Conservation (phyloP, 1,140 invertebrate genomes). For the Venustaconcha ellipsiformis region DNA sequence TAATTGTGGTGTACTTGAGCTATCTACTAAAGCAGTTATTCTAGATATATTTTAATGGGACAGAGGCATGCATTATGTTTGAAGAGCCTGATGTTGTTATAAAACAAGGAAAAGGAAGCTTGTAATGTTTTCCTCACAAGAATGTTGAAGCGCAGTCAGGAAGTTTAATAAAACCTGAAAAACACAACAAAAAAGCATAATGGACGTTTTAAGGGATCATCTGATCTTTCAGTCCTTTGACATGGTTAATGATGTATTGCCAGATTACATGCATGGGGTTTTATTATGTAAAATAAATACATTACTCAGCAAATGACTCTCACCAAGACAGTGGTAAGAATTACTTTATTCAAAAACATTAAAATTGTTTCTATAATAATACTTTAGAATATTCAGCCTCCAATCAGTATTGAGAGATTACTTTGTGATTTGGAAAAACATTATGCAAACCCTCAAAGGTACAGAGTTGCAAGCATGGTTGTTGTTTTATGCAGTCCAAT, state of each 20-base stretch:
- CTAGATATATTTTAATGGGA: conserved; percentile 41
- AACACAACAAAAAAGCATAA: conserved; percentile 13
- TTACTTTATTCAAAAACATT: conserved; percentile 26
- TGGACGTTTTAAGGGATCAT: conserved; percentile 21
- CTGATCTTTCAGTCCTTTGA: conserved; percentile 15
- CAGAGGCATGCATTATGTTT: conserved; percentile 27
- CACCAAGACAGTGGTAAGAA: conserved; percentile 19
- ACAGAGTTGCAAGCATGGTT: conserved; percentile 16
- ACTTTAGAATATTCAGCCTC: conserved; percentile 10
- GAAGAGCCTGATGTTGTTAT: conserved; percentile 30
- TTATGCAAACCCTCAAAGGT: conserved; percentile 15
- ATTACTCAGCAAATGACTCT: conserved; percentile 17
- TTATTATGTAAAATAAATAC: conserved; percentile 13
- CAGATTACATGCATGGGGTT: conserved; percentile 26
- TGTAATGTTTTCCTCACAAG: conserved; percentile 32
- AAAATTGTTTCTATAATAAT: conserved; percentile 8
- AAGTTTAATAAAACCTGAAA: conserved; percentile 9
- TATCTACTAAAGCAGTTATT: conserved; percentile 29
- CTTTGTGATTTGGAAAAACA: conserved; percentile 17
- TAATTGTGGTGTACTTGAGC: conserved; percentile 13
- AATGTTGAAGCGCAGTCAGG: background rate
- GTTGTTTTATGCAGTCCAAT: conserved; percentile 8
- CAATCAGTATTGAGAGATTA: conserved; percentile 15
- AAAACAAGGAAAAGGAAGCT: conserved; percentile 25
- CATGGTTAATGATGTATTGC: conserved; percentile 11